Evolutionary conservation across 1,140 invertebrate species (phyloP).

Genomic region (Trissolcus basalis): DNA sequence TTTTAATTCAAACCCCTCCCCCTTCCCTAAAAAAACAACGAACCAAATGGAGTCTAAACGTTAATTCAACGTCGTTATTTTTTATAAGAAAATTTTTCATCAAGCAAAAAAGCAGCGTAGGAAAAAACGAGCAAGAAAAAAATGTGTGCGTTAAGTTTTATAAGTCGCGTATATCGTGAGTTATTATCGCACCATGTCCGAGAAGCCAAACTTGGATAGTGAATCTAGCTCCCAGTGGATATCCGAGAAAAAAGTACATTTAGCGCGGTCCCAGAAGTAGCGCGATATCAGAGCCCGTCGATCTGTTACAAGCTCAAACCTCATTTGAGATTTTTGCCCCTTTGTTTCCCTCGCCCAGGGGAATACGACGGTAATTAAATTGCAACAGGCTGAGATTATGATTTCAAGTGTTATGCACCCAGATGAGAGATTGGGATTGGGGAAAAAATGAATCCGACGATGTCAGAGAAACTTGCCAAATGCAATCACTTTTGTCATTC

Average conservation of each 20-base stretch:
- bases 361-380: neutral
- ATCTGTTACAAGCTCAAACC: neutral
- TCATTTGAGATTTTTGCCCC: neutral
- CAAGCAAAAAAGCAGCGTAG: neutral
- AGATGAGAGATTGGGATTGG: neutral
- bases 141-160: neutral
- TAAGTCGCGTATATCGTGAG: neutral
- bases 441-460: too few relatives aligned
- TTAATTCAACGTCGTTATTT: too few relatives aligned
- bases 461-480: too few relatives aligned
- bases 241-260: neutral
- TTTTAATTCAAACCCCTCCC: too few relatives aligned
- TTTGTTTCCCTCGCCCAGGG: neutral
- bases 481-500: too few relatives aligned
- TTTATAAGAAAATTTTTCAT: too few relatives aligned
- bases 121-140: neutral
- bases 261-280: neutral
- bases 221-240: neutral
- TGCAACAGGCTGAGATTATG: neutral
- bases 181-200: neutral
- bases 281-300: neutral
- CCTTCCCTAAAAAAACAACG: too few relatives aligned
- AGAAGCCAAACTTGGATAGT: neutral
- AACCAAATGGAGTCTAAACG: too few relatives aligned
- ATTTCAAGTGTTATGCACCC: neutral